These are phyloP conservation scores for Caenorhabditis sinica DNA, from an alignment of 2,888 invertebrate genomes.

Conservation along the genomic window DNA sequence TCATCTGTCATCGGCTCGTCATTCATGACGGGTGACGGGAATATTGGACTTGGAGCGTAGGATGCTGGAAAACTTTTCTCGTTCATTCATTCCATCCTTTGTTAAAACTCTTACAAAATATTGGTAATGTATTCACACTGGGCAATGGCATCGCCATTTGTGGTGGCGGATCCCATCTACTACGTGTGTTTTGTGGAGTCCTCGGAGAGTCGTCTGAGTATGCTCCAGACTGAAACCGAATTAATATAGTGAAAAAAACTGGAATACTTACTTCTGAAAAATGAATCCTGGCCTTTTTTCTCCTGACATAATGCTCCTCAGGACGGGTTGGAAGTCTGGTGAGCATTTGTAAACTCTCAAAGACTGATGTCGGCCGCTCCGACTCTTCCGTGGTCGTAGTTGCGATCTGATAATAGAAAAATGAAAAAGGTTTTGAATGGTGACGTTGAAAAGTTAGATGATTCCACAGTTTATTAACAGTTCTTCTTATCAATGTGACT, in stretches of 20 bases:
- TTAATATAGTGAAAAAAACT: background rate
- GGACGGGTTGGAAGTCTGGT: background rate
- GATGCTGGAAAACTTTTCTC: background rate
- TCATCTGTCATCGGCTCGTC: constrained; percentile 49
- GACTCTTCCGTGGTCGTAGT: background rate
- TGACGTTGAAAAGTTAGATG: constrained; percentile 34
- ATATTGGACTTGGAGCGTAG: constrained; percentile 1
- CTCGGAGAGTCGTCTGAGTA: background rate
- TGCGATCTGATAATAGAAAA: constrained; percentile 24
- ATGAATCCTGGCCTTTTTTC: constrained; percentile 18
- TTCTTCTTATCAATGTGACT: constrained; percentile 38
- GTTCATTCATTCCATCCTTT: background rate
- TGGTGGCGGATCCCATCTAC: constrained; percentile 23
- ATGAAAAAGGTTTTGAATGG: constrained; percentile 2
- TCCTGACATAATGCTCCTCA: background rate
- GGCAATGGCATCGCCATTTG: background rate
- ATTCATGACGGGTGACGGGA: background rate
- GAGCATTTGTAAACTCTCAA: constrained; percentile 41
- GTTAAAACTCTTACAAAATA: constrained; percentile 7
- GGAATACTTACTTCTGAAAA: background rate
- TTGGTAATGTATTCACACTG: background rate
- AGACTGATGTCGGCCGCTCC: background rate
- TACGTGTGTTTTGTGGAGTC: background rate
- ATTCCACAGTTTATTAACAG: constrained; percentile 29
- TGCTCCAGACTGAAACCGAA: background rate